Evolutionary conservation across 2,888 invertebrate species (phyloP).

Genomic region (Gortyna flavago): DNA sequence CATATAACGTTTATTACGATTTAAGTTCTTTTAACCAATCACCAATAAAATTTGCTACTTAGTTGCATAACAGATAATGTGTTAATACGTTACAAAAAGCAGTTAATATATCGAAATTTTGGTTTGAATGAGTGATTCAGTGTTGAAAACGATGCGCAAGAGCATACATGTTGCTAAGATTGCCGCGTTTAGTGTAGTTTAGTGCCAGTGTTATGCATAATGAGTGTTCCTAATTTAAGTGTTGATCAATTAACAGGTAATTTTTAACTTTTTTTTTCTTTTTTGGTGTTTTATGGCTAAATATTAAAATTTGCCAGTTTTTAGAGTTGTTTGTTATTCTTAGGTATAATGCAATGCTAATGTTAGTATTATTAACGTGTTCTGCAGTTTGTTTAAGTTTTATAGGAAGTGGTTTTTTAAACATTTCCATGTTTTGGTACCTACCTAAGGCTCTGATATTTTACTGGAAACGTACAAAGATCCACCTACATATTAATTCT

Average conservation of each 20-base stretch:
- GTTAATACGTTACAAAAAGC: conserved; percentile 80
- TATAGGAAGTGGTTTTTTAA: conserved; percentile 28
- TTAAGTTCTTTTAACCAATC: conserved; percentile 62
- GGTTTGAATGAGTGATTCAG: conserved; percentile 83
- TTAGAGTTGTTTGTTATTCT: conserved; percentile 1
- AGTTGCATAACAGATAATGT: conserved; percentile 66
- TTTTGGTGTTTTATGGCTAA: background rate
- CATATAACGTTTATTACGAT: conserved; percentile 57
- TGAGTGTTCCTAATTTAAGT: conserved; percentile 88
- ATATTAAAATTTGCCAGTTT: conserved; percentile 6
- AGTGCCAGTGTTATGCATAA: conserved; percentile 72
- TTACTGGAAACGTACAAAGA: background rate
- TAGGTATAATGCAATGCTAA: conserved; percentile 41
- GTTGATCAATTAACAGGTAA: conserved; percentile 86
- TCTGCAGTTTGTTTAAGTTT: conserved; percentile 33
- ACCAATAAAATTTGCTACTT: conserved; percentile 67
- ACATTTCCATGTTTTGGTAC: background rate
- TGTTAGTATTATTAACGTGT: conserved; percentile 34
- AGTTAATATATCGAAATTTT: conserved; percentile 81
- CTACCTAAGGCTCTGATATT: background rate
- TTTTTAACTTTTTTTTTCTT: conserved; percentile 24
- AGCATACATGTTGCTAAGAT: conserved; percentile 70
- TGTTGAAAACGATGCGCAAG: conserved; percentile 79
- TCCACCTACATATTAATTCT: background rate
- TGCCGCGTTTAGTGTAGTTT: conserved; percentile 68